These are phyloP conservation scores for Setipinna tenuifilis DNA, from an alignment of 2,797 vertebrate species.

Conservation along the genomic window DNA sequence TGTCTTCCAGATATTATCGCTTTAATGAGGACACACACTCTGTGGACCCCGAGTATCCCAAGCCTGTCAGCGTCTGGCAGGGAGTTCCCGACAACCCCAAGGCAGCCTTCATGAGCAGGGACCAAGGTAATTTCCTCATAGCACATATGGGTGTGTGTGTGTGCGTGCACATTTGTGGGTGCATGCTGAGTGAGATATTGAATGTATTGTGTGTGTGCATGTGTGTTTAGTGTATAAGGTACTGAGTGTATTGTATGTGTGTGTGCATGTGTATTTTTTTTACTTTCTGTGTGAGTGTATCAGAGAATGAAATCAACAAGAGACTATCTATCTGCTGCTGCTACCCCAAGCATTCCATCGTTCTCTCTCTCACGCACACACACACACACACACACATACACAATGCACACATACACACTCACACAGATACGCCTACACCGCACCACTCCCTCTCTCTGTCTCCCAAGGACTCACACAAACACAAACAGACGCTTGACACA, in stretches of 20 bases:
- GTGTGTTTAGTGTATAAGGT: background rate
- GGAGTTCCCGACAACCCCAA: conserved; percentile 88
- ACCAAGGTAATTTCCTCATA: conserved; percentile 78
- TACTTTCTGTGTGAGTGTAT: background rate
- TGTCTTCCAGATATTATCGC: conserved; percentile 83
- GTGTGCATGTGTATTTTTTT: background rate
- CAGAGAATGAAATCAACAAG: background rate
- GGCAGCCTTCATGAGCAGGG: conserved; percentile 87
- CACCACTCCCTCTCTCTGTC: conserved; percentile 1
- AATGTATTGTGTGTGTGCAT: conserved; percentile 3
- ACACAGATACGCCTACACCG: background rate
- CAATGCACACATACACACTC: background rate
- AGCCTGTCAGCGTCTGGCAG: conserved; percentile 84
- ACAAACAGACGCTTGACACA: background rate
- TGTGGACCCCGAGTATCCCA: conserved; percentile 86
- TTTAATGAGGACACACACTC: conserved; percentile 80
- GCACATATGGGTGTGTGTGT: background rate
- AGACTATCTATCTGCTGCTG: background rate
- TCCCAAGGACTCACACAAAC: background rate
- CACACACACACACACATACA: too few relatives aligned
- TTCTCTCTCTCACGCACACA: too few relatives aligned
- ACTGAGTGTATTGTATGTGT: background rate
- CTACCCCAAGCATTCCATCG: background rate
- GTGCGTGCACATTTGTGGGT: background rate
- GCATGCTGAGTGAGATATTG: background rate